Percentiles rank a stretch among this genome's conserved stretches.
phyloP scores from a whole-genome alignment of 2,113 vertebrate species.

The Platycercus adscitus region DNA sequence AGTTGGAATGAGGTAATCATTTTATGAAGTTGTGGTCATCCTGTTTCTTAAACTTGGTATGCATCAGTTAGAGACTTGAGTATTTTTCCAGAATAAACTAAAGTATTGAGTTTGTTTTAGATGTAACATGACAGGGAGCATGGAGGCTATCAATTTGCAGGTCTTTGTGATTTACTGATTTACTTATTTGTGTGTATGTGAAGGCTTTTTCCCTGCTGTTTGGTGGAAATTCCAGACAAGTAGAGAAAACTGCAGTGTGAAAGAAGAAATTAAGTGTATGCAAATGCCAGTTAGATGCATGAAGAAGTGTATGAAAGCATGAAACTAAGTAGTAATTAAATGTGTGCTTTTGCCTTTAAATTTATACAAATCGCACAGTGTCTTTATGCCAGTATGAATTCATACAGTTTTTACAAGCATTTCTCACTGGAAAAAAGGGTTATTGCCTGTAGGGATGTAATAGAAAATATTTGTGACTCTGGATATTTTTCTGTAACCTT shows the following conservation, averaged over 20 bases:
- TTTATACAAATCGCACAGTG: background rate
- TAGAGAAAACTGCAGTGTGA: background rate
- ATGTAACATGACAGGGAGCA: rapidly evolving
- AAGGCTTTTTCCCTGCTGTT: background rate
- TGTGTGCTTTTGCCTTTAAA: background rate
- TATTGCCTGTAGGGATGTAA: background rate
- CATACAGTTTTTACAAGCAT: background rate
- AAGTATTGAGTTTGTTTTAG: background rate
- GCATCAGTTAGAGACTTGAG: no score
- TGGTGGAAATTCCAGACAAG: background rate
- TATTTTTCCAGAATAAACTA: background rate
- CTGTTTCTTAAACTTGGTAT: background rate
- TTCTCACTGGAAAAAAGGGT: background rate
- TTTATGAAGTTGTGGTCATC: background rate
- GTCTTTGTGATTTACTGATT: background rate
- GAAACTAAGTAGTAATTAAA: background rate
- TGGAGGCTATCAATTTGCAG: background rate
- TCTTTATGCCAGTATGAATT: background rate
- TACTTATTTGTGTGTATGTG: background rate
- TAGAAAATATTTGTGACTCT: background rate
- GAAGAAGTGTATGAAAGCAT: background rate
- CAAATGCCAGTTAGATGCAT: background rate
- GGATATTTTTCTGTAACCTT: background rate
- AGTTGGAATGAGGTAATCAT: background rate
- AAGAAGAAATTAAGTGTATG: background rate